phyloP scores from a whole-genome alignment of 2,797 vertebrate species.

The Macrochelys suwanniensis region DNA sequence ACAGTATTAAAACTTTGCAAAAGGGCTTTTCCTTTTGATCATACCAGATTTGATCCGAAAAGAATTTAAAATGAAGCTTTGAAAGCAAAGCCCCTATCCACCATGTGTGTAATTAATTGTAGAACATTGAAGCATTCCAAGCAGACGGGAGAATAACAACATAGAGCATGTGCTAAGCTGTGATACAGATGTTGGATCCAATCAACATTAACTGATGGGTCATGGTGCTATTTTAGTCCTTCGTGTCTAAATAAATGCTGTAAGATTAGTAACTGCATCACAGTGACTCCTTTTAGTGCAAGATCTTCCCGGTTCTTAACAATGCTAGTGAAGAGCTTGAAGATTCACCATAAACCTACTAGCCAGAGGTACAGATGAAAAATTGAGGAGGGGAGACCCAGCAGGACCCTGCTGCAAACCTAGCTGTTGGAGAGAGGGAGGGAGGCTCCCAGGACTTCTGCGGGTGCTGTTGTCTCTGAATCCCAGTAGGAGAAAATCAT shows the following conservation, averaged over 20 bases:
- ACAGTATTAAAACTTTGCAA: slow-evolving; percentile 20
- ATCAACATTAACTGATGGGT: slow-evolving; percentile 26
- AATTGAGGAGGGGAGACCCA: background rate
- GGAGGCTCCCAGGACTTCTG: background rate
- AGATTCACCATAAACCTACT: background rate
- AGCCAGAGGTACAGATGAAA: background rate
- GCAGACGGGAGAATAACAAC: background rate
- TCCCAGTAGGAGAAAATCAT: background rate
- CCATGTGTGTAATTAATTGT: slow-evolving; percentile 49
- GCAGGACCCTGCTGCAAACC: background rate
- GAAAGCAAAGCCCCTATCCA: slow-evolving; percentile 16
- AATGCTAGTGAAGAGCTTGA: background rate
- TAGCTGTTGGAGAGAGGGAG: background rate
- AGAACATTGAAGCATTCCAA: background rate
- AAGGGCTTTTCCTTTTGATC: background rate
- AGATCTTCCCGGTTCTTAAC: background rate
- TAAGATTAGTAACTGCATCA: background rate
- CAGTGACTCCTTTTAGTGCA: background rate
- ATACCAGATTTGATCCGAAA: slow-evolving; percentile 12
- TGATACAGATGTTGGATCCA: slow-evolving; percentile 11
- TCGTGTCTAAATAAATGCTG: background rate
- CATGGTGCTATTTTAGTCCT: slow-evolving; percentile 33
- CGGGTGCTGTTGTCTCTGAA: background rate
- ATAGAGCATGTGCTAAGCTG: background rate
- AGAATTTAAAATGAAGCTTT: slow-evolving; percentile 6